Base-by-base conservation (phyloP, 2,888 invertebrate species). In the Stegana nigrithorax region DNA sequence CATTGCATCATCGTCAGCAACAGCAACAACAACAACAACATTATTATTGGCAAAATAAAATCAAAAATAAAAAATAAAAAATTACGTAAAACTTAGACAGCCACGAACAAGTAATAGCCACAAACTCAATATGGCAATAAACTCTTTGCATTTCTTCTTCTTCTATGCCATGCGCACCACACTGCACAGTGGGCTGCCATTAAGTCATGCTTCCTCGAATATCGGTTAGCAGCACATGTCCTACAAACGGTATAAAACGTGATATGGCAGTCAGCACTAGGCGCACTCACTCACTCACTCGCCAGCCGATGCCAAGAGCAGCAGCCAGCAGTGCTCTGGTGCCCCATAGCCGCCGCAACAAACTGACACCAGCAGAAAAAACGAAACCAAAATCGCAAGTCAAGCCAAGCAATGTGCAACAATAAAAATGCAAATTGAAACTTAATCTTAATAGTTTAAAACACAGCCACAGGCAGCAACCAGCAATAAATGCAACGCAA, bases 141-240 rank as follows among this genome's bases (percentile, higher is more conserved):
- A 55, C 25, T 50, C 23, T 25, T 26, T 47, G 25, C 26, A 25
- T n/a, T 50, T n/a, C 26, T 50, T 26, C 4, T 50, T 25, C 6
- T 50, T 26, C 1, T 1, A 12, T 50, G n/a, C n/a, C n/a, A n/a
- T n/a, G n/a, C n/a, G n/a, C n/a, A n/a, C n/a, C n/a, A n/a, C n/a
- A n/a, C n/a, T n/a, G n/a, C n/a, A n/a, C n/a, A n/a, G n/a, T n/a
- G n/a, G n/a, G n/a, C n/a, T 50, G 25, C n/a, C 5, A 12, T 23
- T 50, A 26, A 23, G 25, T 19, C 29, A 29, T 8, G 50, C 26
- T 50, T 50, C 29, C 62, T 65, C 68, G 62, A 68, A 81, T 78
- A 77, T 81, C 80, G 81, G 82, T 81, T 81, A 81, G 81, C 73
- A 67, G 81, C 77, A 73, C 82, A 78, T 82, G 81, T 82, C 81